These are phyloP conservation scores for Trigoniulus corallinus DNA, from an alignment of 1,140 invertebrate genomes.

Conservation along the genomic window DNA sequence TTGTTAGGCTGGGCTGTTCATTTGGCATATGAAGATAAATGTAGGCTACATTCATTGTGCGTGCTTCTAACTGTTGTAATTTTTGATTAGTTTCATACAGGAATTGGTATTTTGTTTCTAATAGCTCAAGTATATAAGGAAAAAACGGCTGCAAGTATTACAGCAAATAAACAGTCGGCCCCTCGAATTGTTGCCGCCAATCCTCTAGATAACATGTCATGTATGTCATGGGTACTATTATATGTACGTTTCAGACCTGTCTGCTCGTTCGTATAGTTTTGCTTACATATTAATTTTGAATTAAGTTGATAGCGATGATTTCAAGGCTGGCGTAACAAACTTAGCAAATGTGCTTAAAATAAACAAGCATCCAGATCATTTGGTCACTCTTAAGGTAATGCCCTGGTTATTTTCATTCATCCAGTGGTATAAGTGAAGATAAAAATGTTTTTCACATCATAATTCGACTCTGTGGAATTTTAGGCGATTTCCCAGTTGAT, in stretches of 20 bases:
- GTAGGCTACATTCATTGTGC: constrained; percentile 30
- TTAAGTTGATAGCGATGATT: constrained; percentile 64
- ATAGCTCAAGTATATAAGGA: constrained; percentile 51
- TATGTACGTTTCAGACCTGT: too few species aligned
- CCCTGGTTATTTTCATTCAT: background rate
- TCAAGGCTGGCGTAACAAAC: constrained; percentile 55
- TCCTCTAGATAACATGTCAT: constrained; percentile 66
- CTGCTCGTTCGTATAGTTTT: too few species aligned
- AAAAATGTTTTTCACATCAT: background rate
- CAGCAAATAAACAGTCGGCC: constrained; percentile 33
- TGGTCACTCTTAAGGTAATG: constrained; percentile 44
- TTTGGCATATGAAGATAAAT: constrained; percentile 64
- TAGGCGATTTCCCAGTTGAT: constrained; percentile 49
- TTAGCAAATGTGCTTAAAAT: constrained; percentile 64
- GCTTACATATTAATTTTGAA: constrained; percentile 17
- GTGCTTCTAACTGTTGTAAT: constrained; percentile 1
- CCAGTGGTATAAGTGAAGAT: background rate
- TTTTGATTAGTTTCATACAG: constrained; percentile 5
- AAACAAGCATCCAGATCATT: constrained; percentile 59
- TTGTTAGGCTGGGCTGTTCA: constrained; percentile 63
- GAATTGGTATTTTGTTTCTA: too few species aligned
- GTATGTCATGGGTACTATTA: constrained; percentile 45
- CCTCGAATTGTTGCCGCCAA: constrained; percentile 57
- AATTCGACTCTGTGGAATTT: too few species aligned
- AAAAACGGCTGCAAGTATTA: constrained; percentile 38